These are phyloP conservation scores for Triops longicaudatus DNA, from an alignment of 1,140 invertebrate species.

Conservation along the genomic window DNA sequence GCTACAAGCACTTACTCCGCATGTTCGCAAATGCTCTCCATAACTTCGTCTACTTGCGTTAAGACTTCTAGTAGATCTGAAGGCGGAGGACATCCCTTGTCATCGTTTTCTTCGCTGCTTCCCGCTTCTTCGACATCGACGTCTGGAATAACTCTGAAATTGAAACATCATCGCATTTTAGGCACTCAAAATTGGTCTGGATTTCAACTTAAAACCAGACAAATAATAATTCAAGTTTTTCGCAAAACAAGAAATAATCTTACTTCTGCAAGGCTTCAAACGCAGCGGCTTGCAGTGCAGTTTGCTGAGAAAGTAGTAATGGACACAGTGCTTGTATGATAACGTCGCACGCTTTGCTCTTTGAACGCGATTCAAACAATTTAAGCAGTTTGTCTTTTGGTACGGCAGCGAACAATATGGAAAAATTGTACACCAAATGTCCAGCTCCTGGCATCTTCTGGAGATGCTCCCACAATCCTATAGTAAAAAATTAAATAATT, in stretches of 20 bases:
- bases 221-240: background rate
- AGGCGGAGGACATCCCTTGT: background rate
- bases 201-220: background rate
- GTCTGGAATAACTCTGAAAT: background rate
- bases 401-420: background rate
- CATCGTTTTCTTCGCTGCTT: background rate
- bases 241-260: background rate
- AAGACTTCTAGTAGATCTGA: background rate
- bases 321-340: constrained; percentile 1
- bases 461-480: background rate
- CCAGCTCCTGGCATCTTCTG: background rate
- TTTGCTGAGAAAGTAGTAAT: background rate
- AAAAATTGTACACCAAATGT: background rate
- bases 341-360: background rate
- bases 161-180: background rate
- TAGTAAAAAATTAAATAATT: no score
- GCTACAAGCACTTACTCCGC: background rate
- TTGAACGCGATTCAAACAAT: background rate
- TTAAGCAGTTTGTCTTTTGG: background rate
- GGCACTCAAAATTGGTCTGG: no score
- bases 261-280: constrained; percentile 14
- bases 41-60: background rate
- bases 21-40: background rate
- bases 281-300: background rate
- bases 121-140: background rate